phyloP scores from a whole-genome alignment of 2,113 vertebrate species.

The Channa maculata region DNA sequence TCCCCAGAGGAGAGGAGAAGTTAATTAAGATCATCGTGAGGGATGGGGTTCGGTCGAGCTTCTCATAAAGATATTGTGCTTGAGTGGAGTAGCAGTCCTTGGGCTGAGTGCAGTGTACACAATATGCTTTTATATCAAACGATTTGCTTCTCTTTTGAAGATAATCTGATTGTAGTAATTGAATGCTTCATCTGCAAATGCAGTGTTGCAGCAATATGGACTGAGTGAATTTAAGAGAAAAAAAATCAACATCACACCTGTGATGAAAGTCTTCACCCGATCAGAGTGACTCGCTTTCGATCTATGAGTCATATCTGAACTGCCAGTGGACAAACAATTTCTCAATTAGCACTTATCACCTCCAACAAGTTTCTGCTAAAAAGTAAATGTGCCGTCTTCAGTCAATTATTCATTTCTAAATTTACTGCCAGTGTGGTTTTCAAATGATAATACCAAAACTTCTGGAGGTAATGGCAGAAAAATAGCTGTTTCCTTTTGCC shows the following conservation, averaged over 20 bases:
- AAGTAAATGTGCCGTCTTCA: too few relatives aligned
- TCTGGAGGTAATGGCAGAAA: constrained; percentile 42
- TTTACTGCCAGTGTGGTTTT: not conserved
- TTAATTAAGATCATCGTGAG: constrained; percentile 75
- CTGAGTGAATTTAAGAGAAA: not conserved
- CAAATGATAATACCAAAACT: constrained; percentile 31
- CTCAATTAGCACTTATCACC: constrained; percentile 6
- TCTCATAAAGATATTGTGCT: constrained; percentile 48
- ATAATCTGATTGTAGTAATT: constrained; percentile 38
- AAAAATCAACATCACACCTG: not conserved
- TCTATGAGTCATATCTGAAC: constrained; percentile 6
- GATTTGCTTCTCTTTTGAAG: constrained; percentile 17
- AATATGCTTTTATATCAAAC: constrained; percentile 8
- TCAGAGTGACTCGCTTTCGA: not conserved
- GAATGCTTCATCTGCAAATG: constrained; percentile 10
- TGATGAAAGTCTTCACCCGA: not conserved
- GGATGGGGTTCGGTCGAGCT: constrained; percentile 48
- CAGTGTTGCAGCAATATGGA: not conserved
- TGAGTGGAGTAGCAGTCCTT: constrained; percentile 34
- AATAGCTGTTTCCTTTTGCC: constrained; percentile 34
- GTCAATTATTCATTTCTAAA: not conserved
- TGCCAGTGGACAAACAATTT: not conserved
- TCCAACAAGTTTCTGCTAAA: too few relatives aligned
- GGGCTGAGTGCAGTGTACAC: constrained; percentile 19
- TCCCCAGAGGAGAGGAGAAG: constrained; percentile 70